Base-by-base conservation (phyloP, 1,140 invertebrate species). In the Pararge aegeria region DNA sequence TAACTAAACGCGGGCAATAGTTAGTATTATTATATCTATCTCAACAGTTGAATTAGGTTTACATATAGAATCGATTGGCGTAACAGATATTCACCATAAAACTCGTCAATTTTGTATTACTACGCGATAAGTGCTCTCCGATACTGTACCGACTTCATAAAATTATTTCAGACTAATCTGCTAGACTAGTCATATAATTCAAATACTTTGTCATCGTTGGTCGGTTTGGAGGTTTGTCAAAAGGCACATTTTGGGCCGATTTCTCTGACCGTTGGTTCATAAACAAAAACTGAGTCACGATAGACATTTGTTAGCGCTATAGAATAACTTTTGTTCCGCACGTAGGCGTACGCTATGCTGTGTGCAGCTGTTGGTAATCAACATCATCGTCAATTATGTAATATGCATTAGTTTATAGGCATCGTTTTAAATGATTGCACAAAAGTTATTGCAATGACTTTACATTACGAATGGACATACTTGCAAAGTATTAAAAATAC, bases 241-340 rank as follows among this genome's bases (percentile, higher is more conserved):
- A 42, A 42, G 15, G 3, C 38, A 4, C 38, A 42, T 16, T 37
- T 13, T n/a, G 24, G 18, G 19, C 19, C 44, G 44, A 20, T 48
- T 34, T 34, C 30, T 50, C 21, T 18, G 16, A 7, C 13, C 38
- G 38, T 15, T 53, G 1, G 20, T 38, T 38, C 12, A 51, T 55
- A 61, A 61, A 50, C 46, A 61, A 50, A 19, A 48, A 49, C 29
- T 55, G 51, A 55, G n/a, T 54, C 52, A 50, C 18, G 1, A 38
- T 57, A 37, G 34, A 10, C 34, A 38, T 40, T 55, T 61, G 53
- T 61, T 61, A 49, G 21, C 49, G 52, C 53, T 58, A 24, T 24
- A 19, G 10, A 40, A 29, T 50, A 54, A 54, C 37, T 61, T 55
- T 54, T 61, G 18, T 20, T 54, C 13, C 37, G 20, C n/a, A 12